A percentile compares a stretch with the other conserved stretches of the same genome.
These are phyloP conservation scores for Anguilla japonica DNA, from an alignment of 2,113 vertebrate genomes.

Conservation along the genomic window DNA sequence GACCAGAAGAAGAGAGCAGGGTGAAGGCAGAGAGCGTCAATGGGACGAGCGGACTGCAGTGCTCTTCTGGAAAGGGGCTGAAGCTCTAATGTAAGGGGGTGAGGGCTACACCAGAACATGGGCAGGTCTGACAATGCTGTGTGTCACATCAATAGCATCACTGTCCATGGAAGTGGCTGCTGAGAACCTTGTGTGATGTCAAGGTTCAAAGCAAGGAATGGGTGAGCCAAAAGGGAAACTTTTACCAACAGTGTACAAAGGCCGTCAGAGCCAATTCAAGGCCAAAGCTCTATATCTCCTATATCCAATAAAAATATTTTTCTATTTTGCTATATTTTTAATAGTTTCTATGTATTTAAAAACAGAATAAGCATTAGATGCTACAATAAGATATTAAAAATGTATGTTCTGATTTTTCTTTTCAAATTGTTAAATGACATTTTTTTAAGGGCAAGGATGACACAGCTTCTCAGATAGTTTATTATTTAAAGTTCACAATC, in stretches of 20 bases:
- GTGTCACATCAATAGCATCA: not conserved
- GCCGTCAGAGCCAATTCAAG: not conserved
- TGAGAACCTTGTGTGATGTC: not conserved
- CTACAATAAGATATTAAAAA: not conserved
- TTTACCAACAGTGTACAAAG: not conserved
- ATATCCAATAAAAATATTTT: no score
- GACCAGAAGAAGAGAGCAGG: not conserved
- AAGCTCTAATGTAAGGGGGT: not conserved
- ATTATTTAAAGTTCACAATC: not conserved
- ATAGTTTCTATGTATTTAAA: no score
- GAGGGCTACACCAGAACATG: not conserved
- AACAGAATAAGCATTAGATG: not conserved
- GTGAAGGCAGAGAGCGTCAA: not conserved
- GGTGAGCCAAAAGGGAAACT: not conserved
- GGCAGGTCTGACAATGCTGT: not conserved
- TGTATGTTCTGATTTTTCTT: not conserved
- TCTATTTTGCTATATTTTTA: no score
- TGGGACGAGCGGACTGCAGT: not conserved
- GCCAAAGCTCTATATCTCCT: not conserved
- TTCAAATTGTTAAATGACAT: not conserved
- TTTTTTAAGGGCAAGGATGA: not conserved
- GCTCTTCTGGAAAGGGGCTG: not conserved
- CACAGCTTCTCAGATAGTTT: not conserved
- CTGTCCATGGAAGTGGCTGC: not conserved
- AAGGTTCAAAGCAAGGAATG: not conserved